Percentiles rank a stretch among this genome's conserved stretches.
Conservation (phyloP, 2,888 invertebrate species). For the Andrena marginata region DNA sequence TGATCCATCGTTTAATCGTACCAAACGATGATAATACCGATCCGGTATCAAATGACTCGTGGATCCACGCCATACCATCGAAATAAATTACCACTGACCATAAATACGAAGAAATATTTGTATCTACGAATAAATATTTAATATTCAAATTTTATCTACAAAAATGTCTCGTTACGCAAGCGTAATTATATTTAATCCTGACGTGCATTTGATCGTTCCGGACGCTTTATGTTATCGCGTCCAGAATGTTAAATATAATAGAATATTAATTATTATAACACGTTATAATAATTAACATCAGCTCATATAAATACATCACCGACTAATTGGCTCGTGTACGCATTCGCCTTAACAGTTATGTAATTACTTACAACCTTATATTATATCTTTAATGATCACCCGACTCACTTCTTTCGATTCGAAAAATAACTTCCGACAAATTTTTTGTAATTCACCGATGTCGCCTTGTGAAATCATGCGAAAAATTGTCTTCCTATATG, state of each 20-base stretch:
- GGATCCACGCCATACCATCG: slow-evolving; percentile 22
- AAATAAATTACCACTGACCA: slow-evolving; percentile 59
- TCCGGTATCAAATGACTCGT: slow-evolving; percentile 57
- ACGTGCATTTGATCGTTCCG: slow-evolving; percentile 9
- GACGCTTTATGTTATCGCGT: slow-evolving; percentile 3
- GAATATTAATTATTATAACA: slow-evolving; percentile 33
- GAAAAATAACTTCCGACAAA: slow-evolving; percentile 28
- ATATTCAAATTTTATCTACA: slow-evolving; percentile 76
- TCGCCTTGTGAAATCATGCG: not conserved
- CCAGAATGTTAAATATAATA: not conserved
- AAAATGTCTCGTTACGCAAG: slow-evolving; percentile 63
- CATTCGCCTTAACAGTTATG: slow-evolving; percentile 27
- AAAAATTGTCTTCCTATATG: slow-evolving; percentile 19
- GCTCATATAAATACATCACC: slow-evolving; percentile 37
- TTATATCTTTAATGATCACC: slow-evolving; percentile 13
- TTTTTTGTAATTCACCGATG: not conserved
- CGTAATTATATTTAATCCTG: slow-evolving; percentile 21
- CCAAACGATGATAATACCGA: slow-evolving; percentile 79
- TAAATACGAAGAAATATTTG: slow-evolving; percentile 63
- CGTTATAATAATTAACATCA: slow-evolving; percentile 48
- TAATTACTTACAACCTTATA: slow-evolving; percentile 48
- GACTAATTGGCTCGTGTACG: slow-evolving; percentile 28
- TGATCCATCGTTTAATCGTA: slow-evolving; percentile 74
- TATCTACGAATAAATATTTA: slow-evolving; percentile 77
- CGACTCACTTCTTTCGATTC: slow-evolving; percentile 7